A percentile compares a stretch with the other conserved stretches of the same genome.
These are phyloP conservation scores for Jacana jacana DNA, from an alignment of 2,113 vertebrate species.

Conservation along the genomic window DNA sequence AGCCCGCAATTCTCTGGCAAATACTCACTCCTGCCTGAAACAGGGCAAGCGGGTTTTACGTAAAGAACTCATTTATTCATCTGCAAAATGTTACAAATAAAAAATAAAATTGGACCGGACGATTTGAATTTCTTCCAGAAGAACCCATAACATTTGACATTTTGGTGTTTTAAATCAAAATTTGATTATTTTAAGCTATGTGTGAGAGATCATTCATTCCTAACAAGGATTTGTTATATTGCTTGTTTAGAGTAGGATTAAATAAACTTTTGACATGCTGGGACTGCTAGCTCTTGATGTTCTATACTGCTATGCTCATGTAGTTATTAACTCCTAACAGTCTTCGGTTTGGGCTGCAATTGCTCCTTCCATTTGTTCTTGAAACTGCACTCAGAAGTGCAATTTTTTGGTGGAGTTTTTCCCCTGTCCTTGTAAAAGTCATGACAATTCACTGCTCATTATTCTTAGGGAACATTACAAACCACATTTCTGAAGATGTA, in stretches of 20 bases:
- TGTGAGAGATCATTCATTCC: constrained; percentile 24
- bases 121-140: neutral
- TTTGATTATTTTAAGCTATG: constrained; percentile 25
- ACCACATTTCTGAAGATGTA: neutral
- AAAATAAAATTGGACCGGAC: neutral
- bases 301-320: neutral
- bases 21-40: neutral
- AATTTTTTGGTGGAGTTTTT: neutral
- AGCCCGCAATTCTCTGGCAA: neutral
- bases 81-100: constrained; percentile 27
- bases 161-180: constrained; percentile 16
- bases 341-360: neutral
- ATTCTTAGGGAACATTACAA: neutral
- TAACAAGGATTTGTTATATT: constrained; percentile 34
- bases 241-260: constrained; percentile 27
- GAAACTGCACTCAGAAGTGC: neutral
- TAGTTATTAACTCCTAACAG: neutral
- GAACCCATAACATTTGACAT: neutral
- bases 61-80: neutral
- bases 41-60: neutral
- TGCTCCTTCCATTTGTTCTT: neutral
- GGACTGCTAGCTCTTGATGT: neutral
- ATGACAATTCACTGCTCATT: neutral
- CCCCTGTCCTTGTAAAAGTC: neutral
- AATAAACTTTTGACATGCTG: neutral